Evolutionary conservation across 2,113 vertebrate species (phyloP).

Genomic region (Callorhinus ursinus): DNA sequence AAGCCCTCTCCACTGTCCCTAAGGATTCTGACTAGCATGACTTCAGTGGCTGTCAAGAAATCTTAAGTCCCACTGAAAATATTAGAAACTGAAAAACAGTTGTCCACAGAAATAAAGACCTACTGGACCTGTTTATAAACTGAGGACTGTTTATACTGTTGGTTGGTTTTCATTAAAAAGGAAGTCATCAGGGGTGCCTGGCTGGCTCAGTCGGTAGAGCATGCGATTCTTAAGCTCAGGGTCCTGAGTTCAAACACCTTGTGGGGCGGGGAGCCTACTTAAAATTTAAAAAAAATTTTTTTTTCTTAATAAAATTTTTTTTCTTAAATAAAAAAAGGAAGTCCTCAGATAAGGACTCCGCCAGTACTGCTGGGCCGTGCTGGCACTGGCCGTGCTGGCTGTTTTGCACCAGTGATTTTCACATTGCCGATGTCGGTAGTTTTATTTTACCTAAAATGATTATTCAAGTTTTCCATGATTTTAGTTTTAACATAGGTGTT

Average conservation of each 20-base stretch:
- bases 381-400: background rate
- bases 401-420: background rate
- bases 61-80: background rate
- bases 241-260: background rate
- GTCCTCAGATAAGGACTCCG: background rate
- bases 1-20: background rate
- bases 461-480: background rate
- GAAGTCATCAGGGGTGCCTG: background rate
- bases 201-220: background rate
- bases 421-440: background rate
- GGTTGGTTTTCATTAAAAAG: background rate
- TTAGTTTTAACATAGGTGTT: background rate
- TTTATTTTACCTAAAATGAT: constrained; percentile 31
- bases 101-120: background rate
- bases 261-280: background rate
- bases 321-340: background rate
- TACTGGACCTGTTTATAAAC: background rate
- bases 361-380: background rate
- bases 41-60: background rate
- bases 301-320: background rate
- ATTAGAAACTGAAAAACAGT: background rate
- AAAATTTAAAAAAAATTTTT: background rate
- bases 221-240: background rate
- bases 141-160: background rate
- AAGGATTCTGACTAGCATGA: background rate